Evolutionary conservation across 2,113 vertebrate species (phyloP).

Genomic region (Brachyhypopomus gauderio): DNA sequence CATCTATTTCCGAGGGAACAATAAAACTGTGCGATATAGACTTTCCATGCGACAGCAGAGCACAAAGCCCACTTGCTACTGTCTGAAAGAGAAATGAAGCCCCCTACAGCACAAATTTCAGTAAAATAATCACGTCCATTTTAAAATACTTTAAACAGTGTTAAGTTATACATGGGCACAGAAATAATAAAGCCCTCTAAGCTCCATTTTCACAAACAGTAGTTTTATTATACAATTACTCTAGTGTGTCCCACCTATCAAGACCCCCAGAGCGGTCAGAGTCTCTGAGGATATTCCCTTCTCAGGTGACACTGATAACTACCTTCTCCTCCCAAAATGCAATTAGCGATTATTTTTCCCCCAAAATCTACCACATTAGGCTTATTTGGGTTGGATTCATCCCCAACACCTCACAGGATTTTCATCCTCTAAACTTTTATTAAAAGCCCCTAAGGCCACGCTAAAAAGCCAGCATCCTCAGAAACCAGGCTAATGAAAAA

Average conservation of each 20-base stretch:
- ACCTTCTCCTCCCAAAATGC: conserved; percentile 53
- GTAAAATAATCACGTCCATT: not conserved
- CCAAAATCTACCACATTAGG: conserved; percentile 60
- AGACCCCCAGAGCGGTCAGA: not conserved
- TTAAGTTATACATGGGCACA: not conserved
- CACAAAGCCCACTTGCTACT: no score
- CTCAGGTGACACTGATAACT: conserved; percentile 54
- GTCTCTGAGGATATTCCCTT: not conserved
- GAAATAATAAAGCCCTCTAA: not conserved
- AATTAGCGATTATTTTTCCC: conserved; percentile 58
- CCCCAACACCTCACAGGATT: conserved; percentile 52
- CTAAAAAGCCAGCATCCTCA: conserved; percentile 7
- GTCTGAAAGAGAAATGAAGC: not conserved
- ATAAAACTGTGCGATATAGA: no score
- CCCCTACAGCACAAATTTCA: not conserved
- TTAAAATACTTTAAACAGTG: not conserved
- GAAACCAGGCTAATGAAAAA: conserved; percentile 43
- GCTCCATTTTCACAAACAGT: not conserved
- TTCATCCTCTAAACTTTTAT: conserved; percentile 54
- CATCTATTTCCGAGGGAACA: no score
- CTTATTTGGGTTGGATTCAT: conserved; percentile 66
- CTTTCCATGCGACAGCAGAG: no score
- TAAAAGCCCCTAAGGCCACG: conserved; percentile 34
- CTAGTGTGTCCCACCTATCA: not conserved
- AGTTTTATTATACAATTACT: conserved; percentile 27